Evolutionary conservation across 1,140 invertebrate genomes (phyloP), one percentile per base, ranked within the genome.

Genomic region (Calliopsis andreniformis): DNA sequence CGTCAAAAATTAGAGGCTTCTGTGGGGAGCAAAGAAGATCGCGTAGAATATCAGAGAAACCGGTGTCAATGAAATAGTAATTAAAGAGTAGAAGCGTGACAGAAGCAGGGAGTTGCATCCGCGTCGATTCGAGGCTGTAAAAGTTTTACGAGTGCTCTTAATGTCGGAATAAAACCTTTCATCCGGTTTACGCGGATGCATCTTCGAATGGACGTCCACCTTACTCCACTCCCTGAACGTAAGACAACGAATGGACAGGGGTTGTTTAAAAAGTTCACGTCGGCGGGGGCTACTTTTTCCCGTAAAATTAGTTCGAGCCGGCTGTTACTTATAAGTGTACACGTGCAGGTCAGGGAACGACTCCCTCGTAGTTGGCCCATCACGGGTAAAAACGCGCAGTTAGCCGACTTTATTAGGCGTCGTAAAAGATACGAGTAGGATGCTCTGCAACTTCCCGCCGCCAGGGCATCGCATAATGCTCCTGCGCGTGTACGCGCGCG

Each of bases 371-470:
- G 61, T 64, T 72, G 70, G 70, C 18, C 51, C 63, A 67, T 68
- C 53, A n/a, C 30, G 3, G 42, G 30, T 51, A 68, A 75, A 58
- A 75, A 68, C 68, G 53, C 64, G 51, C 51, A 82, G 70, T 83
- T 85, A 75, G 56, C 51, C 35, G 55, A 83, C 76, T 85, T 83
- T 80, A 85, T 85, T 85, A 80, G 79, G 59, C 72, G 76, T 59
- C 63, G 59, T 82, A 80, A 80, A 83, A 83, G 39, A 64, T 70
- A 80, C 30, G n/a, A n/a, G 58, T 67, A 70, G 61, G 76, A 70
- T 77, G 78, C 73, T 70, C 61, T 69, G 75, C 42, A 81, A 77
- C 80, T 81, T 75, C 45, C 64, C 62, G 23, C 56, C 61, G 49
- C 59, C 69, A 58, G 67, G 76, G 55, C 35, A 51, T 72, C 70